Conservation (phyloP, 2,797 vertebrate genomes). For the Menidia menidia region DNA sequence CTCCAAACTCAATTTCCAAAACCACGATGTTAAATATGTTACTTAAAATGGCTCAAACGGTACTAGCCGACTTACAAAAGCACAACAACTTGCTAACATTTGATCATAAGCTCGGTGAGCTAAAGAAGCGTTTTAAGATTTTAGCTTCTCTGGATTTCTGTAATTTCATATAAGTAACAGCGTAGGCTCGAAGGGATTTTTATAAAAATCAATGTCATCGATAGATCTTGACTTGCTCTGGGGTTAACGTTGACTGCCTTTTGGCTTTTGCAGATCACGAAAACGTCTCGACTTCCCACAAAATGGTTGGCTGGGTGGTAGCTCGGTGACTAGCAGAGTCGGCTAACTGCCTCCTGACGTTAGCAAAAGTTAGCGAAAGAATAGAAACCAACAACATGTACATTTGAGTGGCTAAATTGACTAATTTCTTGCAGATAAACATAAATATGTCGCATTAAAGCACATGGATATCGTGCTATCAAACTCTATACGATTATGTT, state of each 20-base stretch:
- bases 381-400: conserved; percentile 3
- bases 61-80: conserved; percentile 12
- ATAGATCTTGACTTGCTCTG: conserved; percentile 6
- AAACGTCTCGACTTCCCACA: conserved; percentile 77
- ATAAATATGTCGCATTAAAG: not conserved
- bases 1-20: not conserved
- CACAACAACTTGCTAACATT: conserved; percentile 51
- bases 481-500: not conserved
- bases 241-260: conserved; percentile 41
- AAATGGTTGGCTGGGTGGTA: conserved; percentile 77
- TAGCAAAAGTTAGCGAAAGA: conserved; percentile 61
- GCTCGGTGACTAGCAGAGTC: conserved; percentile 61
- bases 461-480: not conserved
- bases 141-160: not conserved
- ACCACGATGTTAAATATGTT: not conserved
- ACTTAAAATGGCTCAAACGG: not conserved
- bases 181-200: not conserved
- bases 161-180: not conserved
- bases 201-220: not conserved
- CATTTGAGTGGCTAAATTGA: rapidly evolving
- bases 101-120: conserved; percentile 14
- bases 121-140: conserved; percentile 15
- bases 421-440: not conserved
- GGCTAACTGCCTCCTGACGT: conserved; percentile 44
- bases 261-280: conserved; percentile 55